Evolutionary conservation across 2,888 invertebrate species (phyloP).

Genomic region (Oscheius sp.): DNA sequence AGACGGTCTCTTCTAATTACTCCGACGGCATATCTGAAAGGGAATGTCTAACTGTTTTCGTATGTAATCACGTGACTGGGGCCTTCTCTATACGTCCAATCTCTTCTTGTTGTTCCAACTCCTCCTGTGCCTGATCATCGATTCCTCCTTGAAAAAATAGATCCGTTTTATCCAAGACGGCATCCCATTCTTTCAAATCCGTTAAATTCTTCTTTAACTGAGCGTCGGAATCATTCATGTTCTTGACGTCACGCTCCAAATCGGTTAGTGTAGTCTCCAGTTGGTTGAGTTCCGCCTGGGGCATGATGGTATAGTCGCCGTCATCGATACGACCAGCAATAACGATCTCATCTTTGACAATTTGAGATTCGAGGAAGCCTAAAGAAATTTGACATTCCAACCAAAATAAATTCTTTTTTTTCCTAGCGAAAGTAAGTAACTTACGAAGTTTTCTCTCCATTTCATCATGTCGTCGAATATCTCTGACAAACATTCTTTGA

Average conservation of each 20-base stretch:
- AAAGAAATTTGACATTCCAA: neutral
- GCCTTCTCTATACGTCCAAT: slow-evolving; percentile 39
- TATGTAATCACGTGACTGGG: slow-evolving; percentile 43
- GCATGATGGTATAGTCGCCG: slow-evolving; percentile 83
- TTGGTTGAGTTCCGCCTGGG: slow-evolving; percentile 97
- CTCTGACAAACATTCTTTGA: slow-evolving; percentile 97
- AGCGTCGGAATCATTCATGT: slow-evolving; percentile 67
- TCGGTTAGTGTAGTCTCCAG: slow-evolving; percentile 77
- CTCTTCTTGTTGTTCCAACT: slow-evolving; percentile 49
- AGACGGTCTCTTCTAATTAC: slow-evolving; percentile 92
- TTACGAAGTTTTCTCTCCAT: slow-evolving; percentile 77
- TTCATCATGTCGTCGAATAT: slow-evolving; percentile 95
- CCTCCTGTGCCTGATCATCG: slow-evolving; percentile 55
- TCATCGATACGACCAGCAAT: slow-evolving; percentile 81
- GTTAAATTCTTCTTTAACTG: slow-evolving; percentile 65
- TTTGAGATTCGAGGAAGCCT: slow-evolving; percentile 91
- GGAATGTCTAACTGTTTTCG: neutral
- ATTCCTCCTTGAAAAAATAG: slow-evolving; percentile 68
- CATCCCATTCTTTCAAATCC: slow-evolving; percentile 69
- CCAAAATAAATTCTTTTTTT: neutral
- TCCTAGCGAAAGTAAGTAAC: slow-evolving; percentile 22
- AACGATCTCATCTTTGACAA: slow-evolving; percentile 92
- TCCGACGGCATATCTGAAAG: slow-evolving; percentile 89
- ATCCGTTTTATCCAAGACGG: slow-evolving; percentile 67
- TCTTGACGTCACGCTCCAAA: slow-evolving; percentile 66